These are phyloP conservation scores for Vulpes vulpes DNA, from an alignment of 2,113 vertebrate species.

Conservation along the genomic window DNA sequence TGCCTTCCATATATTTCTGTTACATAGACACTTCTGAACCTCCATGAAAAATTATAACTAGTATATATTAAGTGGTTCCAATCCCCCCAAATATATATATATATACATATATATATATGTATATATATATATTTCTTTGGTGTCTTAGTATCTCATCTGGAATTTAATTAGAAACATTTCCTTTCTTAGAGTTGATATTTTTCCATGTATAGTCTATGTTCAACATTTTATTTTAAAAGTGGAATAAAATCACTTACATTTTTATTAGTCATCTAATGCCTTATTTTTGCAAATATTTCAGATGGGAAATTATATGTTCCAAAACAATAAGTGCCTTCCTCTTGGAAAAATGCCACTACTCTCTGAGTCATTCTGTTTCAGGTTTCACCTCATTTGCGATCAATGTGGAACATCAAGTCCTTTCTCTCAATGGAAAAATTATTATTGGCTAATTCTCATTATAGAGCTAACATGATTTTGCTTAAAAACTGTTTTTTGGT, in stretches of 20 bases:
- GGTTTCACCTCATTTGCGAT: background rate
- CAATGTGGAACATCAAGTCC: background rate
- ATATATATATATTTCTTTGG: background rate
- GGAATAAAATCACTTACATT: background rate
- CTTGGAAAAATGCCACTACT: background rate
- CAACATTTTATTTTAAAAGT: background rate
- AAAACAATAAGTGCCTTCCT: background rate
- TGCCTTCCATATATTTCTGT: background rate
- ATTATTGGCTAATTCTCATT: background rate
- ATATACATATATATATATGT: too few species aligned
- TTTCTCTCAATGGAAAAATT: constrained; percentile 26
- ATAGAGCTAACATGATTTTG: background rate
- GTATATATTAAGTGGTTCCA: background rate
- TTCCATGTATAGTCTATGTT: background rate
- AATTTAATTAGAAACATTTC: constrained; percentile 1
- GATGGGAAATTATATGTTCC: background rate
- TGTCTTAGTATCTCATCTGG: background rate
- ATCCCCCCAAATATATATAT: too few species aligned
- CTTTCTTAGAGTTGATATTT: background rate
- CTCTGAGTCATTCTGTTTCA: background rate
- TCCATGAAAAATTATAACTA: background rate
- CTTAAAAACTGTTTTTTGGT: background rate
- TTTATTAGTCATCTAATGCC: background rate
- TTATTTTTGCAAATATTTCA: constrained; percentile 18
- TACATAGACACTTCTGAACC: background rate